These are phyloP conservation scores for Noctua janthe DNA, from an alignment of 2,888 invertebrate genomes.

Conservation along the genomic window DNA sequence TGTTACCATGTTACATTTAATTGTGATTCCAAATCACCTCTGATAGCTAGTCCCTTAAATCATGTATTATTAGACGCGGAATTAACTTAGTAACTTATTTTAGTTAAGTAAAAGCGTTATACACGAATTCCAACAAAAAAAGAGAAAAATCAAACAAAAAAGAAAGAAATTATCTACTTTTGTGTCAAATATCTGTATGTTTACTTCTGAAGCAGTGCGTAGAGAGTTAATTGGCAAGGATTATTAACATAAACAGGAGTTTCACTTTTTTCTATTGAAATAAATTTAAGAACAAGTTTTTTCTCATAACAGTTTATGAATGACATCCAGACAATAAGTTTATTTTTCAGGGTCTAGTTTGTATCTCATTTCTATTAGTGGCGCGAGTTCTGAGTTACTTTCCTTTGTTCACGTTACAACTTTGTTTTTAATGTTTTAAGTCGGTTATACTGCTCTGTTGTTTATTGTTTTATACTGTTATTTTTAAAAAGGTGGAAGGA, in stretches of 20 bases:
- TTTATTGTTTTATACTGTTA: conserved; percentile 26
- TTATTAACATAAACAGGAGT: background rate
- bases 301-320: background rate
- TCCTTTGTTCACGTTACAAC: conserved; percentile 50
- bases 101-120: conserved; percentile 89
- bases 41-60: conserved; percentile 86
- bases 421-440: conserved; percentile 56
- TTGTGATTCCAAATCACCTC: conserved; percentile 86
- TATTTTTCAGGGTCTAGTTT: background rate
- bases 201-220: background rate
- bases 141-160: no score
- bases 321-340: conserved; percentile 26
- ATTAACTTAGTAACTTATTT: conserved; percentile 89
- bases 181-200: background rate
- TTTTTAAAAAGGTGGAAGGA: conserved; percentile 9
- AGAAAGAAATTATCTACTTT: no score
- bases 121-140: conserved; percentile 80
- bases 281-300: background rate
- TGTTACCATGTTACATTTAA: conserved; percentile 84
- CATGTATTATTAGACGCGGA: conserved; percentile 89
- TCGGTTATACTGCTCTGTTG: conserved; percentile 15
- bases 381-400: conserved; percentile 52
- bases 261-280: background rate
- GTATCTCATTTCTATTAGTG: conserved; percentile 55
- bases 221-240: background rate